These are phyloP conservation scores for Clarias gariepinus DNA, from an alignment of 2,113 vertebrate species.

Conservation along the genomic window DNA sequence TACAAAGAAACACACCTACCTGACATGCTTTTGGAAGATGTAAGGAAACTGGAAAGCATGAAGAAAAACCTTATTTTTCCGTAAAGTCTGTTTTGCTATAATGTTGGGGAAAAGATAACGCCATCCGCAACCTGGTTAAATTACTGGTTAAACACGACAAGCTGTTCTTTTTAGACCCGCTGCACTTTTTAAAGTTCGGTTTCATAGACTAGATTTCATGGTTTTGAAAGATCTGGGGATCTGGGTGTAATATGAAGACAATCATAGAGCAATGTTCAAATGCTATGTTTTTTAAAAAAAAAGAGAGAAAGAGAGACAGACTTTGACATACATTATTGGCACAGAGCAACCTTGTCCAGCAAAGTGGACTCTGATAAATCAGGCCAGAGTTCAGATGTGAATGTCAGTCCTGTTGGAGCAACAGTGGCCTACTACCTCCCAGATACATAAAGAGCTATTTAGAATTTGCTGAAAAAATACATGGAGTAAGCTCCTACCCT, in stretches of 20 bases:
- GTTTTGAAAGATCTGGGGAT: background rate
- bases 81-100: conserved; percentile 34
- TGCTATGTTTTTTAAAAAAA: background rate
- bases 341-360: conserved; percentile 27
- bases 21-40: background rate
- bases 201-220: background rate
- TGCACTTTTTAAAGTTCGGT: background rate
- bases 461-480: background rate
- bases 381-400: background rate
- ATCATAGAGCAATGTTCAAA: background rate
- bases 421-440: background rate
- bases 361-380: conserved; percentile 4
- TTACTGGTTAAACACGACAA: background rate
- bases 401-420: background rate
- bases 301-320: background rate
- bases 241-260: background rate
- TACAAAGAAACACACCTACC: background rate
- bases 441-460: background rate
- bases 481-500: conserved; percentile 27
- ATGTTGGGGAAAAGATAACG: conserved; percentile 42
- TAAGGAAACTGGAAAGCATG: background rate
- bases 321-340: background rate
- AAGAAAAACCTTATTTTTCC: conserved; percentile 29
- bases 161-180: background rate
- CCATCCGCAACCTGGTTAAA: background rate